Evolutionary conservation across 1,140 invertebrate genomes (phyloP), one percentile per base, ranked within the genome.

Genomic region (Lepidurus apus): DNA sequence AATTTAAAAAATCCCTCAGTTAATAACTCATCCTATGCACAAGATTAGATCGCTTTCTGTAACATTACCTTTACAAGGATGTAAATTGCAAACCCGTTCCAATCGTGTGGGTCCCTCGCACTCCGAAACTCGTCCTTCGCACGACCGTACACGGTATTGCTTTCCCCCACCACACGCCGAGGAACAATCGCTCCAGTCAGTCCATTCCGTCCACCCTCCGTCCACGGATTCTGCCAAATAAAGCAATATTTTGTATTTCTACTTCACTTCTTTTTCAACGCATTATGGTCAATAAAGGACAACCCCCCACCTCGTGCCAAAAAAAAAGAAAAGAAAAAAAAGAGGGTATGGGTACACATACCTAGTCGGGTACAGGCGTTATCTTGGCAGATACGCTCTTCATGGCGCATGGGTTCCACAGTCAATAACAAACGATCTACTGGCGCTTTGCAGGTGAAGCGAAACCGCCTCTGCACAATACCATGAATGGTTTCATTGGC

Each of bases 391-490:
- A 89, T 90, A 21, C 93, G 87, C 73, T 92, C 92, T 83, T 96
- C 94, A 79, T 93, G 92, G 82, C 92, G 93, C 9, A 89, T 87
- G 11, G 91, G 82, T 13, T 88, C 88, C 8, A 93, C 86, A 84
- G 89, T 86, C 1, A 91, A 85, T 78, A 87, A 82, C 8, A 85
- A 85, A 10, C 89, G 85, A 82, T 94, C 90, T 3, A 91, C 91
- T 47, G 90, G 92, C 0, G 93, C 93, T 42, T 90, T 89, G 82
- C 94, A 96, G 11, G 88, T 86, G 82, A 93, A 94, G 78, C 92
- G 88, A 81, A 90, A 94, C 77, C 93, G 87, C 78, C 91, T 90
- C 82, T 95, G 92, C 7, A 89, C 88, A 74, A 90, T 89, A 6
- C 89, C 90, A 10, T 87, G 86, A 74, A 86, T 87, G 3, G 86